Conservation (phyloP, 2,113 vertebrate species). For the Saccopteryx leptura region DNA sequence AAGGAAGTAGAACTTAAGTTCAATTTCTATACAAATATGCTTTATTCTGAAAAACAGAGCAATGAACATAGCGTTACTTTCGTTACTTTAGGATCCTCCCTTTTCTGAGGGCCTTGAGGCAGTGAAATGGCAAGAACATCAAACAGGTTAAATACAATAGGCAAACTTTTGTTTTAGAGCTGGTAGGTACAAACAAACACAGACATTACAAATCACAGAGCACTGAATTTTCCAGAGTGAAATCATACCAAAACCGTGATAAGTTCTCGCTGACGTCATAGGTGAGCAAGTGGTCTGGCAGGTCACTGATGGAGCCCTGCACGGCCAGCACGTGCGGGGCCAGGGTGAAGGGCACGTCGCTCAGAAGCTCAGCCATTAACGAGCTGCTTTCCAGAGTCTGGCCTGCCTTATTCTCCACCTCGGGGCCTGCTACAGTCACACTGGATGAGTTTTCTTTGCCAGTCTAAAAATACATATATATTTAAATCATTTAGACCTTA, state of each 20-base stretch:
- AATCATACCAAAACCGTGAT: slow-evolving; percentile 96
- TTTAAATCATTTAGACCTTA: slow-evolving; percentile 66
- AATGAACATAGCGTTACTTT: neutral
- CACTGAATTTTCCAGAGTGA: slow-evolving; percentile 97
- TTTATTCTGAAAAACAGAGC: slow-evolving; percentile 30
- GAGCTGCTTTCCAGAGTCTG: slow-evolving; percentile 85
- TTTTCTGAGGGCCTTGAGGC: slow-evolving; percentile 31
- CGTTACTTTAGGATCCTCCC: slow-evolving; percentile 8
- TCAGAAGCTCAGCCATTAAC: slow-evolving; percentile 92
- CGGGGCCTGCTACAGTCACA: slow-evolving; percentile 48
- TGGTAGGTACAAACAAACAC: slow-evolving; percentile 25
- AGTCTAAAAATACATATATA: slow-evolving; percentile 80
- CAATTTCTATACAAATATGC: slow-evolving; percentile 34
- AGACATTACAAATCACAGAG: slow-evolving; percentile 90
- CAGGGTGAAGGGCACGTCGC: slow-evolving; percentile 96
- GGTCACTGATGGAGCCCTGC: slow-evolving; percentile 88
- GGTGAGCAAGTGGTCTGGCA: slow-evolving; percentile 91
- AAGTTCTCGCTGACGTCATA: slow-evolving; percentile 92
- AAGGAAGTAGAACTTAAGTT: slow-evolving; percentile 41
- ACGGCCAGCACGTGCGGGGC: slow-evolving; percentile 94
- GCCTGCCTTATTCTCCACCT: slow-evolving; percentile 69
- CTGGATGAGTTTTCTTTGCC: slow-evolving; percentile 65
- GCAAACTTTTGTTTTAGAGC: slow-evolving; percentile 67
- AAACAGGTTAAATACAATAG: slow-evolving; percentile 56
- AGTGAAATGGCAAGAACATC: slow-evolving; percentile 29